Conservation (phyloP, 1,140 invertebrate species). For the Magallana ariakensis region DNA sequence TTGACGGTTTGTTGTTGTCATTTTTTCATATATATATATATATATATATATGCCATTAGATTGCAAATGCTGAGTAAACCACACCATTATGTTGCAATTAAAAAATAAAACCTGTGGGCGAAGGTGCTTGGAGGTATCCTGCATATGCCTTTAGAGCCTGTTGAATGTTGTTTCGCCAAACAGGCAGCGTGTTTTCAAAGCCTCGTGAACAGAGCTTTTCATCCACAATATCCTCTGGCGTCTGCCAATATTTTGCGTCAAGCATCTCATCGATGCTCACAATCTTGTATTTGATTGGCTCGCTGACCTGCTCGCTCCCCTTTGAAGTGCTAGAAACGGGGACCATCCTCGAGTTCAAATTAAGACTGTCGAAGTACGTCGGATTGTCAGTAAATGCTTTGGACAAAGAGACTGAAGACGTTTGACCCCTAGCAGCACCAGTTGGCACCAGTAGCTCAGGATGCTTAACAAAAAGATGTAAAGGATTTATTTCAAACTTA, state of each 20-base stretch:
- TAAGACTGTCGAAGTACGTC: not conserved
- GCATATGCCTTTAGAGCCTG: not conserved
- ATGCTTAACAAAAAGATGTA: not conserved
- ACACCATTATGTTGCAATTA: not conserved
- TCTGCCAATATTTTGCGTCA: not conserved
- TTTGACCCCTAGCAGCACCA: not conserved
- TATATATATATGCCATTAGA: not conserved
- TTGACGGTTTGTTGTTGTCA: no score
- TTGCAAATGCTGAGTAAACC: not conserved
- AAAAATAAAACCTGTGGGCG: not conserved
- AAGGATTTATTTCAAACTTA: no score
- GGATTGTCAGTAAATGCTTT: not conserved
- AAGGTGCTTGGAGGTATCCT: not conserved
- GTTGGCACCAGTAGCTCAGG: not conserved
- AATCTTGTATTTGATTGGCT: conserved; percentile 20
- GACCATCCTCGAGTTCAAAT: not conserved
- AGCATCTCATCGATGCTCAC: not conserved
- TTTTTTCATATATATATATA: no score
- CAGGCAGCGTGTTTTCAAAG: not conserved
- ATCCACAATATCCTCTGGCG: not conserved
- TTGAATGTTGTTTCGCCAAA: not conserved
- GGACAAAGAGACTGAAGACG: not conserved
- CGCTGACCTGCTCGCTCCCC: conserved; percentile 6
- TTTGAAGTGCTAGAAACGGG: not conserved
- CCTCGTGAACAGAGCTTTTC: not conserved